Evolutionary conservation across 2,113 vertebrate species (phyloP), one percentile per base, ranked within the genome.

Genomic region (Hemiprocne comata): DNA sequence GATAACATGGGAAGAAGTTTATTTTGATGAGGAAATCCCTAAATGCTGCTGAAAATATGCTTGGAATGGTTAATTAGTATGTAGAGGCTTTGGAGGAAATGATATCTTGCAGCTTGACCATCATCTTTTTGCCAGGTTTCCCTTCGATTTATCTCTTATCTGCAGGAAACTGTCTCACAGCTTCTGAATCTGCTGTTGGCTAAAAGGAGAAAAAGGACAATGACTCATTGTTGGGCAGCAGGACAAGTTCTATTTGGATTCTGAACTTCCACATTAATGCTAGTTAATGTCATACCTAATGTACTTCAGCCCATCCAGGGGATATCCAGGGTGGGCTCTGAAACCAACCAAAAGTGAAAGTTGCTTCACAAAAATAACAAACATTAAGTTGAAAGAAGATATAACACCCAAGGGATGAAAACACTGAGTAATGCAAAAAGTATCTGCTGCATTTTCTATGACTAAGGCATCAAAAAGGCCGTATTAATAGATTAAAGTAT

Each of bases 11-110:
- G 90, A 98, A 98, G 98, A 98, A 98, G 98, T 98, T 98, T 98
- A 97, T 95, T 98, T 95, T 94, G 93, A 97, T 97, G 98, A 98
- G 98, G 98, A 98, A 98, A 98, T 98, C 98, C 98, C 98, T 98
- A 93, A 97, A 97, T 97, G 95, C 97, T 92, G 95, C 85, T 84
- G 95, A 96, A 98, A 98, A 93, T 98, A 98, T 98, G 98, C 95
- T 94, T 96, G 97, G 98, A 98, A 98, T 98, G 94, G 97, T 98
- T 98, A 96, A 98, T 98, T 97, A 98, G 97, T 57, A 93, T 92
- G 90, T 83, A 89, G 93, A 74, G 95, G 87, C 93, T 97, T 96
- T 91, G 91, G 89, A 98, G 98, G 98, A 98, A 98, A 97, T 85
- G 61, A 93, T 93, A 85, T 94, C 92, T 95, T 95, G 89, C 97